Conservation (phyloP, 2,113 vertebrate genomes). For the Ginglymostoma cirratum region DNA sequence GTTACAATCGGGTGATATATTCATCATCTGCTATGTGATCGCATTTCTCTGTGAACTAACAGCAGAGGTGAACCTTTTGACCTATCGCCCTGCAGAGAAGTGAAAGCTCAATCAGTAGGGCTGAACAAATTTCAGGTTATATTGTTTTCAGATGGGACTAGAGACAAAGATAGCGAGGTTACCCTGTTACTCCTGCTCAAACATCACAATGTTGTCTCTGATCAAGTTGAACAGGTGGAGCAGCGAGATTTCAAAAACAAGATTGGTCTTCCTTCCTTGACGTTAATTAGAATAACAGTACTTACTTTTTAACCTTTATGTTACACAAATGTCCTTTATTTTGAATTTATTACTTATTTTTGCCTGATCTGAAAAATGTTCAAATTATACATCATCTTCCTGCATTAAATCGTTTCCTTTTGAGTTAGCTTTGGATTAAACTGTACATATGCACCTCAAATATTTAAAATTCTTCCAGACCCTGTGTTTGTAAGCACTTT, state of each 20-base stretch:
- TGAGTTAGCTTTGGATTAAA: neutral
- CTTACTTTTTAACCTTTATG: slow-evolving; percentile 28
- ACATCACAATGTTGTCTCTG: slow-evolving; percentile 14
- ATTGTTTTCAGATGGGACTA: slow-evolving; percentile 31
- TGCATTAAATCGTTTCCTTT: neutral
- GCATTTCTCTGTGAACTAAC: slow-evolving; percentile 36
- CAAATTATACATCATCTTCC: neutral
- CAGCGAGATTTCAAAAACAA: neutral
- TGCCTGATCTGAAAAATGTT: slow-evolving; percentile 29
- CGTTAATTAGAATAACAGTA: slow-evolving; percentile 25
- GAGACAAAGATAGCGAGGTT: neutral
- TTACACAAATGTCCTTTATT: neutral
- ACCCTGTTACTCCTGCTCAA: neutral
- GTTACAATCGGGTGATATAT: slow-evolving; percentile 34
- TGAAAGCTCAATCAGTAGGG: slow-evolving; percentile 26
- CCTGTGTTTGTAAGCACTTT: neutral
- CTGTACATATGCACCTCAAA: neutral
- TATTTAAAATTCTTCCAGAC: slow-evolving; percentile 5
- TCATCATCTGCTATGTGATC: slow-evolving; percentile 34
- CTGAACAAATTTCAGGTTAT: slow-evolving; percentile 36
- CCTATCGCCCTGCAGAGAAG: slow-evolving; percentile 26
- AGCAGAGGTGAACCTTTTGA: slow-evolving; percentile 33
- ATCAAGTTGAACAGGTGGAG: slow-evolving; percentile 35
- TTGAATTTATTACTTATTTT: neutral
- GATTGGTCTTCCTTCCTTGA: slow-evolving; percentile 23